Base-by-base conservation (phyloP, 2,888 invertebrate genomes). In the Hypsopygia costalis region DNA sequence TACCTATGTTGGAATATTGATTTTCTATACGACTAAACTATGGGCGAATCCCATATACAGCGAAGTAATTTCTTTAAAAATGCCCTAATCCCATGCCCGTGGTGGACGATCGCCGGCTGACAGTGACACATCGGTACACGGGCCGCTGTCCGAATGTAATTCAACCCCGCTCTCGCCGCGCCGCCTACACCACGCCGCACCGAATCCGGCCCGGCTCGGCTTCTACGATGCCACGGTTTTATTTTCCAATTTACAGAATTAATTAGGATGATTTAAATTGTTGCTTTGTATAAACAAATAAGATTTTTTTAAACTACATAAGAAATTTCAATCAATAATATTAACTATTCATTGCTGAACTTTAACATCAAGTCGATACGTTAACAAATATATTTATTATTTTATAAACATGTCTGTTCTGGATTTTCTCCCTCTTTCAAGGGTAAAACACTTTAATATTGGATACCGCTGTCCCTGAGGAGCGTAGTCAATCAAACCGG, bases 61-160 rank as follows among this genome's bases (percentile, higher is more conserved):
- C 55, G 45, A 43, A 65, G 70, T 75, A 76, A 81, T 81, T 81
- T 80, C 77, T 83, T 85, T 76, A 73, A 81, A 82, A 83, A 77
- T 62, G 62, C 67, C 67, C 69, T 86, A 87, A 87, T 85, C 86
- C 86, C 55, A 62, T 58, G 60, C 56, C 62, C 66, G 64, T 55
- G 63, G 69, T 68, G 67, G 70, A 64, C 80, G 75, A 75, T 76
- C 72, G 79, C 57, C 57, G 77, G 59, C 62, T 89, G 89, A 89
- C 89, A 88, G 83, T 89, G 89, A 89, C 89, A 86, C 87, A 89
- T 89, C 78, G 87, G 80, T 88, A 88, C 89, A 89, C 58, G 87
- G 75, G 69, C 49, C 78, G 77, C 74, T 73, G 82, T 82, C 83
- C 78, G 65, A 78, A 71, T 87, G 82, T 87, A 85, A 86, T 86